These are phyloP conservation scores for Nyctibius bracteatus DNA, from an alignment of 2,113 vertebrate genomes.

Conservation along the genomic window DNA sequence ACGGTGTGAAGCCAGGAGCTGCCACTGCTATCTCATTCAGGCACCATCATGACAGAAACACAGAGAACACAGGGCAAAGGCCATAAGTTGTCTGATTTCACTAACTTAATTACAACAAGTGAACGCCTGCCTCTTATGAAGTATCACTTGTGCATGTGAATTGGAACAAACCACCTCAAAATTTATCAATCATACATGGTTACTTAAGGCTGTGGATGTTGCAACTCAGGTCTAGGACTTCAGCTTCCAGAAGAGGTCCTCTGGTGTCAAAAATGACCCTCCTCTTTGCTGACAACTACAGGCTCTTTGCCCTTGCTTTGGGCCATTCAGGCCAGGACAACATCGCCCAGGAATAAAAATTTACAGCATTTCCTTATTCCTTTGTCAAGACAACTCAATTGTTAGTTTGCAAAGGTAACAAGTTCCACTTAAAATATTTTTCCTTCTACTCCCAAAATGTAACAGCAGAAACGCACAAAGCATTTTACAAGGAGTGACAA, in stretches of 20 bases:
- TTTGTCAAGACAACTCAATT: neutral
- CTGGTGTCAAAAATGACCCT: neutral
- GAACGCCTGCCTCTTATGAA: neutral
- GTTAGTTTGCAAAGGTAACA: neutral
- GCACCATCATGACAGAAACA: neutral
- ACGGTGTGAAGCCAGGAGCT: neutral
- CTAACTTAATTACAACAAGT: neutral
- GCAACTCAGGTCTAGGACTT: neutral
- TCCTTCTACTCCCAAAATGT: neutral
- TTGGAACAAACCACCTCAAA: neutral
- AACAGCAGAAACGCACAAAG: neutral
- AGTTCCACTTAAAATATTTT: neutral
- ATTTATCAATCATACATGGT: neutral
- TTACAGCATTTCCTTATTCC: neutral
- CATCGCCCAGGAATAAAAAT: neutral
- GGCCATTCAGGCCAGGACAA: neutral
- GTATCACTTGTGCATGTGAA: neutral
- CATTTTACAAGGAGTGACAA: neutral
- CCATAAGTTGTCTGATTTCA: neutral
- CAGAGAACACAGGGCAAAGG: neutral
- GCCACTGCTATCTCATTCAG: neutral
- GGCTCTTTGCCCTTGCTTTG: neutral
- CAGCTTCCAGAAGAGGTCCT: neutral
- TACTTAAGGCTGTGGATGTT: neutral
- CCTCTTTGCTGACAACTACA: neutral